These are phyloP conservation scores for Sebastes glaucus DNA, from an alignment of 2,797 vertebrate species.

Conservation along the genomic window DNA sequence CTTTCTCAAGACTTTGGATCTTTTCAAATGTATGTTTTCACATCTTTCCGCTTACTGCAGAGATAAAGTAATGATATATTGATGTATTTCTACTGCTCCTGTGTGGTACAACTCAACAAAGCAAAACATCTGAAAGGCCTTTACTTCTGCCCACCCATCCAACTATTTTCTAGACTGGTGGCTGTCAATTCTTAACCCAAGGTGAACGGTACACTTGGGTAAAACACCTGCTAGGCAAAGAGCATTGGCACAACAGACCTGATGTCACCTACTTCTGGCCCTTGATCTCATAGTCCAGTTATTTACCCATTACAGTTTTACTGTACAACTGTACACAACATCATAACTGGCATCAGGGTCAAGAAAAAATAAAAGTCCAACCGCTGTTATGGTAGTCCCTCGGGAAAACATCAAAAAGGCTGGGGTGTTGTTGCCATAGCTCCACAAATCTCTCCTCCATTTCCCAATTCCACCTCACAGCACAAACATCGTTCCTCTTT, in stretches of 20 bases:
- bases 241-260: background rate
- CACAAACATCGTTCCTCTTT: too few species aligned
- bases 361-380: background rate
- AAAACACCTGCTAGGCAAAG: background rate
- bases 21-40: background rate
- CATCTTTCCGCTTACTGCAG: background rate
- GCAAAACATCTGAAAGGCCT: conserved; percentile 4
- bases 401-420: too few species aligned
- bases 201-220: background rate
- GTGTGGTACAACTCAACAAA: background rate
- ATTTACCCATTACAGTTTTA: background rate
- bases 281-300: background rate
- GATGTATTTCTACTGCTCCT: conserved; percentile 9
- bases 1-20: background rate
- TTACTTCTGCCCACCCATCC: background rate
- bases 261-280: background rate
- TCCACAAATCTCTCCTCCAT: too few species aligned
- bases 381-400: background rate
- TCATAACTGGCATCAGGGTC: background rate
- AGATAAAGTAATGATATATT: background rate
- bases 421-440: too few species aligned
- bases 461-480: too few species aligned
- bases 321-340: background rate
- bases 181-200: background rate
- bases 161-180: background rate